Evolutionary conservation across 2,113 vertebrate species (phyloP), one percentile per base, ranked within the genome.

Genomic region (Ceyx melanurus): DNA sequence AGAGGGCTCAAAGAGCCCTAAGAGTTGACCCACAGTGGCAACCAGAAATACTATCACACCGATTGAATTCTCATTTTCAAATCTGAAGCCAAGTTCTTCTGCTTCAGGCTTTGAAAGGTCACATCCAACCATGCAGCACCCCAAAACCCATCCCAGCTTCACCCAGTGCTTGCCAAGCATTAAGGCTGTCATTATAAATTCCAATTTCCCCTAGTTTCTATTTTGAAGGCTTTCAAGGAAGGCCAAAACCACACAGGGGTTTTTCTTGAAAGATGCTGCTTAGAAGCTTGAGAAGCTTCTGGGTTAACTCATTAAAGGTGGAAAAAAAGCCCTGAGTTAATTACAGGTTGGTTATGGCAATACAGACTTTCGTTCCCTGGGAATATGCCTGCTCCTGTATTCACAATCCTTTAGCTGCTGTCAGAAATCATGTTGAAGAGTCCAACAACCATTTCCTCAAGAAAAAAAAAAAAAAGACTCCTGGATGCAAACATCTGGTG

Each of bases 211-310:
- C 22, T 2, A 64, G 67, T 82, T 96, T 93, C 82, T 70, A 75
- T 66, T 85, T 72, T 8, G 2, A 50, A 72, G 80, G 42, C 93
- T 94, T 95, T 94, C 87, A 95, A 93, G 61, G 68, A 75, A 85
- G 67, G 78, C 94, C 91, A 93, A 95, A 94, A 91, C 92, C 92
- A 89, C 91, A 33, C 13, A n/a, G 12, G 46, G 28, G 60, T 85
- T 54, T 54, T 70, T 61, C 75, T 64, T 86, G 90, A 83, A 83
- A 93, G 92, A 68, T 73, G 62, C 70, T 88, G 54, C 79, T 84
- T 70, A 88, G 64, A 75, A 94, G 64, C 60, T 60, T 20, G 48
- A 88, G 62, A 79, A 94, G 68, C 60, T 65, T 15, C 67, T 70
- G 37, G 68, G 45, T 43, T 64, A 82, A 82, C 67, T 93, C 92